A percentile compares a stretch with the other conserved stretches of the same genome.
These are phyloP conservation scores for Hybos culiciformis DNA, from an alignment of 2,888 invertebrate species.

Conservation along the genomic window DNA sequence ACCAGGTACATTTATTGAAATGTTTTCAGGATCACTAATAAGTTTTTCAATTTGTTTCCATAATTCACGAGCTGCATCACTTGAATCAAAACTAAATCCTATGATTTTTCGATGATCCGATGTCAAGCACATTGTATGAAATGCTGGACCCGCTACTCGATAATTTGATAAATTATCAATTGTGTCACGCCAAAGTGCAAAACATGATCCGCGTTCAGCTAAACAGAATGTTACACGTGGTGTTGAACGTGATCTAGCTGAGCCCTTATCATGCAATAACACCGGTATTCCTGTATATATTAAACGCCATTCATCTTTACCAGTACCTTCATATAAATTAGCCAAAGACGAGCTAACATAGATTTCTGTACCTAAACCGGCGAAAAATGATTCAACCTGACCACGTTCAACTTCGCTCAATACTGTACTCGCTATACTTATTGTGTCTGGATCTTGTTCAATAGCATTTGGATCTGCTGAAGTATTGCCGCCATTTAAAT, in stretches of 20 bases:
- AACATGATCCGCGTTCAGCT: constrained; percentile 67
- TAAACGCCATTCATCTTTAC: constrained; percentile 52
- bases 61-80: constrained; percentile 55
- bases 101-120: constrained; percentile 60
- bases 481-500: constrained; percentile 17
- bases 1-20: constrained; percentile 56
- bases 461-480: constrained; percentile 23
- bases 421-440: constrained; percentile 33
- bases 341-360: constrained; percentile 64
- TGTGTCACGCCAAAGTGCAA: constrained; percentile 67
- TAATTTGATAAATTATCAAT: constrained; percentile 68
- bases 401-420: constrained; percentile 50
- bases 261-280: constrained; percentile 61
- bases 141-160: constrained; percentile 53
- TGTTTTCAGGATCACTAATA: constrained; percentile 64
- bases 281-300: constrained; percentile 68
- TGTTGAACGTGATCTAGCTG: constrained; percentile 52
- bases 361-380: constrained; percentile 64
- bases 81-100: constrained; percentile 67
- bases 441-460: constrained; percentile 27
- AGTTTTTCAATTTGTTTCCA: constrained; percentile 53
- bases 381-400: constrained; percentile 59
- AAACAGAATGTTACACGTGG: constrained; percentile 55
- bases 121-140: constrained; percentile 71
- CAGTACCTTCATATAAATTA: constrained; percentile 51